phyloP scores from a whole-genome alignment of 2,888 invertebrate species.

The Rotaria magnacalcarata region DNA sequence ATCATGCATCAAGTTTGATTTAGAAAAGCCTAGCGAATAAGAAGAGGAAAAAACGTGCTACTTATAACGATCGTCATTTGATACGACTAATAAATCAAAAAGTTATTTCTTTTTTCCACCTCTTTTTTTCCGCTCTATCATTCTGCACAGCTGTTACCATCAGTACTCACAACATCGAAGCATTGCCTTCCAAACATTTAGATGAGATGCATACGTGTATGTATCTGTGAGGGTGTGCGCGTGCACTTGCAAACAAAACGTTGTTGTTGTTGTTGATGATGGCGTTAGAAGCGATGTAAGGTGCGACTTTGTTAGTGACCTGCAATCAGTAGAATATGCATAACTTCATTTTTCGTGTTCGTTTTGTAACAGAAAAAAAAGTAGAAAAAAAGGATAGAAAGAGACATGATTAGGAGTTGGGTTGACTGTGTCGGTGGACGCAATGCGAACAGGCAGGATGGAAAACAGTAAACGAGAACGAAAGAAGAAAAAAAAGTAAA shows the following conservation, averaged over 20 bases:
- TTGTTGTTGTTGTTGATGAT: neutral
- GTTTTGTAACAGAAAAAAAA: neutral
- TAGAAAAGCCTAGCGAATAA: neutral
- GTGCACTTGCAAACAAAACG: neutral
- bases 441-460: neutral
- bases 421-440: neutral
- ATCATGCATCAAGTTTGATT: neutral
- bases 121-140: neutral
- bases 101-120: neutral
- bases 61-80: neutral
- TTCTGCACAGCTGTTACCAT: slow-evolving; percentile 11
- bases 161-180: neutral
- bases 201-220: neutral
- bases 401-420: neutral
- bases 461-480: slow-evolving; percentile 23
- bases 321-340: slow-evolving; percentile 4
- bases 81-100: neutral
- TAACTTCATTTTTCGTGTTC: slow-evolving; percentile 6
- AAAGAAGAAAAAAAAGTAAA: slow-evolving; percentile 1
- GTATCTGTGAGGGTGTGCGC: neutral
- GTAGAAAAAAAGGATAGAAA: neutral
- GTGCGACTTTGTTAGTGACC: neutral
- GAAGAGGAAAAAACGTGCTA: neutral
- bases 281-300: neutral
- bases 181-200: neutral